These are phyloP conservation scores for Cranoglanis bouderius DNA, from an alignment of 2,113 vertebrate genomes.

Conservation along the genomic window DNA sequence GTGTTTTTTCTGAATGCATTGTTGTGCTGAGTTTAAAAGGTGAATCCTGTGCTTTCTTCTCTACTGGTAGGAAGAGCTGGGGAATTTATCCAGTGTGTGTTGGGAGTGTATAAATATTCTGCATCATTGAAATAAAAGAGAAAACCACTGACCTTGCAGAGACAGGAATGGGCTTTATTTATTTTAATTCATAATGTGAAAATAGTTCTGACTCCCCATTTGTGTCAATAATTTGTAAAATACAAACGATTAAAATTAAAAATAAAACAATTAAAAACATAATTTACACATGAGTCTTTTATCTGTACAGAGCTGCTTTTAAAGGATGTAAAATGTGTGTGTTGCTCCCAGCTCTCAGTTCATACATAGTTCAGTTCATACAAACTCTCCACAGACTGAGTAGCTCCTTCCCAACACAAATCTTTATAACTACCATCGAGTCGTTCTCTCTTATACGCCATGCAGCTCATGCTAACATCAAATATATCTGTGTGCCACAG, in stretches of 20 bases:
- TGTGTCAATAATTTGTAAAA: slow-evolving; percentile 7
- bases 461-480: neutral
- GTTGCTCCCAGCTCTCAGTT: neutral
- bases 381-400: neutral
- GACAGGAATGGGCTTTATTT: neutral
- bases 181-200: neutral
- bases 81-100: neutral
- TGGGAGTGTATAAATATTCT: neutral
- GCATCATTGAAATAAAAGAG: neutral
- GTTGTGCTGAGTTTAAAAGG: neutral
- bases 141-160: neutral
- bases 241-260: no score
- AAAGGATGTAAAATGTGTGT: neutral
- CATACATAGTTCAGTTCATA: neutral
- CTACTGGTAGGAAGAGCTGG: neutral
- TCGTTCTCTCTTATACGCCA: neutral
- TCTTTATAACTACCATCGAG: neutral
- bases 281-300: neutral
- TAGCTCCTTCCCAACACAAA: neutral
- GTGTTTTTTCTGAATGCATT: neutral
- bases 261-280: no score
- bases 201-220: neutral
- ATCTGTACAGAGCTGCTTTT: neutral
- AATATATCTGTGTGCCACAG: neutral
- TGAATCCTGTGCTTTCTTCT: neutral